Conservation (phyloP, 30 jellyfish, hydroid and myxozoan species). For the Chironex yamaguchii region DNA sequence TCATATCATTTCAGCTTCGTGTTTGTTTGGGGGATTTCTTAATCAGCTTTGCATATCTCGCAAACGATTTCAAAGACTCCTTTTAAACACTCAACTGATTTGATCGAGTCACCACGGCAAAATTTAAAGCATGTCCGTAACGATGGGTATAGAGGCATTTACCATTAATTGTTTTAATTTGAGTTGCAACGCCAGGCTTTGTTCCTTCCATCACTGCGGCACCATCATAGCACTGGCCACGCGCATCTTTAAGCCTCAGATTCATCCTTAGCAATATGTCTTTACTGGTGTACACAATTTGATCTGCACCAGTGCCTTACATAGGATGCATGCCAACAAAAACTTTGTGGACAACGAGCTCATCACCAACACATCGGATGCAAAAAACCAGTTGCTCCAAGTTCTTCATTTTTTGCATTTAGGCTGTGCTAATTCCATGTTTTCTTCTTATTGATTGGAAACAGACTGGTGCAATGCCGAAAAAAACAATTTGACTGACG, state of each 20-base stretch:
- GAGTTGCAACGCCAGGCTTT: background rate
- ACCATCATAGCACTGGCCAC: background rate
- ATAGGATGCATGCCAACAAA: background rate
- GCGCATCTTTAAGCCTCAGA: background rate
- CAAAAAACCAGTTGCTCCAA: too few relatives aligned
- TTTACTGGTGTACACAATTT: background rate
- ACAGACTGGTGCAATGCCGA: too few relatives aligned
- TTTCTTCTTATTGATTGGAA: too few relatives aligned
- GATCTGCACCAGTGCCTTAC: background rate
- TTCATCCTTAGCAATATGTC: background rate
- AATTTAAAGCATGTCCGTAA: background rate
- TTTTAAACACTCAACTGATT: constrained; percentile 53
- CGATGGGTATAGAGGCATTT: background rate
- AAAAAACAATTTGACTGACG: too few relatives aligned
- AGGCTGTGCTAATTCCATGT: too few relatives aligned
- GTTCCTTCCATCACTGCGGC: background rate
- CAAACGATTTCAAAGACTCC: constrained; percentile 58
- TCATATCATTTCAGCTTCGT: constrained; percentile 64
- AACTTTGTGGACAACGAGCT: too few relatives aligned
- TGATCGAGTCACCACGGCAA: constrained; percentile 67
- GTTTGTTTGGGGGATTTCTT: constrained; percentile 19
- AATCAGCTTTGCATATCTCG: constrained; percentile 45
- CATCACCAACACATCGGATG: too few relatives aligned
- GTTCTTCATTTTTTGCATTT: too few relatives aligned
- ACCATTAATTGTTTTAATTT: background rate